Percentiles rank a stretch among this genome's conserved stretches.
Conservation (phyloP, 2,113 vertebrate genomes). For the Struthidea cinerea region DNA sequence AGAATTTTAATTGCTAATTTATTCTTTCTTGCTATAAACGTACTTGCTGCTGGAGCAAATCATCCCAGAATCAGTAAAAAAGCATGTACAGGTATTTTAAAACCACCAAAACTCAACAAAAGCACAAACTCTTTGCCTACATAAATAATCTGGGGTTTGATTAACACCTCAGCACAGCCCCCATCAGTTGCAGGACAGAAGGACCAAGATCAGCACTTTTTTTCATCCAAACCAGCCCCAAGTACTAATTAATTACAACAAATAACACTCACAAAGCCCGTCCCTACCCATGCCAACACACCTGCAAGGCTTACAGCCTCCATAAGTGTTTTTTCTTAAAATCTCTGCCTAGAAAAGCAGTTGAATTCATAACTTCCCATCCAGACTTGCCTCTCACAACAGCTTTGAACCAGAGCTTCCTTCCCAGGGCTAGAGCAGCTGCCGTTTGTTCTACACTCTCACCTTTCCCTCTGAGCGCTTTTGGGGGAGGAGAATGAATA, state of each 20-base stretch:
- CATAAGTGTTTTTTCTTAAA: not conserved
- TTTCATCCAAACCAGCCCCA: not conserved
- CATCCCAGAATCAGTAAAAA: not conserved
- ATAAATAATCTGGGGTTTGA: not conserved
- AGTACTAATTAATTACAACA: not conserved
- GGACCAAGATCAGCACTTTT: not conserved
- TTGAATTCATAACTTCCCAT: not conserved
- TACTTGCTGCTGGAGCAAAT: not conserved
- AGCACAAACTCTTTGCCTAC: not conserved
- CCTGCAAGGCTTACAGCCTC: not conserved
- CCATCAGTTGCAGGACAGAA: not conserved
- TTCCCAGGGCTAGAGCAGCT: not conserved
- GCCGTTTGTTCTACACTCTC: accelerated
- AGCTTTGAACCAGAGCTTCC: not conserved
- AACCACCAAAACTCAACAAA: not conserved
- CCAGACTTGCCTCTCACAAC: not conserved
- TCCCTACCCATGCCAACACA: not conserved
- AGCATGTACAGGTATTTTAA: accelerated
- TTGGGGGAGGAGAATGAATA: not conserved
- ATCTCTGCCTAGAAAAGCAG: not conserved
- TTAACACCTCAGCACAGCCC: not conserved
- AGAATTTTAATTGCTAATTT: not conserved
- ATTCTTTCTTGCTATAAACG: not conserved
- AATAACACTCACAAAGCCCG: not conserved
- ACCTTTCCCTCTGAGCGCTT: not conserved